Conservation (phyloP, 1,140 invertebrate genomes). For the Philopotamus ludificatus region DNA sequence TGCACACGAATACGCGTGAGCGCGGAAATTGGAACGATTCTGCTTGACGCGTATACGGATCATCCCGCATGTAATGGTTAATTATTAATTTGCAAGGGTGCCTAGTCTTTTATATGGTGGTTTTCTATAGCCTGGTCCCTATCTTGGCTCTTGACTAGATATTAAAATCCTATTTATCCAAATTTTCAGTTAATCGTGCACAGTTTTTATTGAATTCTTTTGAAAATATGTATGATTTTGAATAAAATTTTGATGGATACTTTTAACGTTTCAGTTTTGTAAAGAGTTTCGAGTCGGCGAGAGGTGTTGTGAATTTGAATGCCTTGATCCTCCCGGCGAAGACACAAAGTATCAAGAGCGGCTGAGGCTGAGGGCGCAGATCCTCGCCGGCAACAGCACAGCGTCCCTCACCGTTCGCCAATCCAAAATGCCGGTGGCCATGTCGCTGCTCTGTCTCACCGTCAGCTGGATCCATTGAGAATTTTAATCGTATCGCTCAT, state of each 20-base stretch:
- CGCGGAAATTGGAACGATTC: too few species aligned
- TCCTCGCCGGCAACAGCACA: constrained; percentile 59
- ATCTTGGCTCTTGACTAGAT: too few species aligned
- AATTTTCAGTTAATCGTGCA: too few species aligned
- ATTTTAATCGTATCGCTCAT: neutral
- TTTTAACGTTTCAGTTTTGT: constrained; percentile 61
- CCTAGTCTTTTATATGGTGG: too few species aligned
- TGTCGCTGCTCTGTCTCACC: constrained; percentile 40
- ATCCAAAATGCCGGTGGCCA: constrained; percentile 46
- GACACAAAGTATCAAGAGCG: constrained; percentile 60
- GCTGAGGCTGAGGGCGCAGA: constrained; percentile 57
- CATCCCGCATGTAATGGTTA: too few species aligned
- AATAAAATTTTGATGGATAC: neutral
- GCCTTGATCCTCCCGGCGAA: constrained; percentile 67
- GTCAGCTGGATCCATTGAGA: constrained; percentile 27
- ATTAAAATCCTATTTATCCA: too few species aligned
- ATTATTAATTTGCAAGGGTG: too few species aligned
- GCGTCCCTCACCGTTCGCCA: constrained; percentile 45
- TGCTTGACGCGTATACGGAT: too few species aligned
- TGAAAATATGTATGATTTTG: too few species aligned
- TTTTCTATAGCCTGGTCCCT: too few species aligned
- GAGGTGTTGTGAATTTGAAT: constrained; percentile 75
- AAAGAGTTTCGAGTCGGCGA: constrained; percentile 73
- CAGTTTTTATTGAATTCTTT: too few species aligned
- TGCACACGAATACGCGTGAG: too few species aligned